Evolutionary conservation across 2,797 vertebrate genomes (phyloP).

Genomic region (Manis javanica): DNA sequence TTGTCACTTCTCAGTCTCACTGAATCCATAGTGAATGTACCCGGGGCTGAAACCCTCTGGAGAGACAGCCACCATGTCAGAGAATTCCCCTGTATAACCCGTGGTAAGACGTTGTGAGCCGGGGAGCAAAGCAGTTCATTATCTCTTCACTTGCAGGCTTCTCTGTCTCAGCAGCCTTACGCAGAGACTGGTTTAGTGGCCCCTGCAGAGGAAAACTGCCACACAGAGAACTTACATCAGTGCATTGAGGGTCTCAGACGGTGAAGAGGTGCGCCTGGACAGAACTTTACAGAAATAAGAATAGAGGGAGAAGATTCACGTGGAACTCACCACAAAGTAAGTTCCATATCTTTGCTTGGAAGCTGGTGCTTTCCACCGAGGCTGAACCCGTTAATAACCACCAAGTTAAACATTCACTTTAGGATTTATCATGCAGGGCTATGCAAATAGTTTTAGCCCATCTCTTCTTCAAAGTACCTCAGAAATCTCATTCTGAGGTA

Average conservation of each 20-base stretch:
- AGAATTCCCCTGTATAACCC: neutral
- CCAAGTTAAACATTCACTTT: neutral
- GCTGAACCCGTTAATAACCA: slow-evolving; percentile 9
- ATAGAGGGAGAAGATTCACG: neutral
- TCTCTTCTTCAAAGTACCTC: slow-evolving; percentile 49
- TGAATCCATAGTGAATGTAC: no score
- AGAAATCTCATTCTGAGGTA: slow-evolving; percentile 60
- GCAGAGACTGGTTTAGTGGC: neutral
- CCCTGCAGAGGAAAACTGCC: neutral
- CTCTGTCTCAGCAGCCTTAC: neutral
- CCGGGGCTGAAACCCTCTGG: no score
- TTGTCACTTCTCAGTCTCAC: no score
- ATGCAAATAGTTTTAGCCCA: slow-evolving; percentile 26
- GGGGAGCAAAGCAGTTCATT: neutral
- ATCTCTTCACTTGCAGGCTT: neutral
- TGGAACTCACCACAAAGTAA: slow-evolving; percentile 9
- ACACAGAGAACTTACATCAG: neutral
- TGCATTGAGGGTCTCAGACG: neutral
- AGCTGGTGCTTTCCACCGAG: neutral
- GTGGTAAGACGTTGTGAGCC: neutral
- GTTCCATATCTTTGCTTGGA: slow-evolving; percentile 36
- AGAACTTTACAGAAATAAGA: slow-evolving; percentile 22
- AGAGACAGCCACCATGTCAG: neutral
- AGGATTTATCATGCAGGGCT: slow-evolving; percentile 45
- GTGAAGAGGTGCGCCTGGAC: neutral